phyloP scores from a whole-genome alignment of 1,140 invertebrate genomes.

The Rhopalosiphum padi region DNA sequence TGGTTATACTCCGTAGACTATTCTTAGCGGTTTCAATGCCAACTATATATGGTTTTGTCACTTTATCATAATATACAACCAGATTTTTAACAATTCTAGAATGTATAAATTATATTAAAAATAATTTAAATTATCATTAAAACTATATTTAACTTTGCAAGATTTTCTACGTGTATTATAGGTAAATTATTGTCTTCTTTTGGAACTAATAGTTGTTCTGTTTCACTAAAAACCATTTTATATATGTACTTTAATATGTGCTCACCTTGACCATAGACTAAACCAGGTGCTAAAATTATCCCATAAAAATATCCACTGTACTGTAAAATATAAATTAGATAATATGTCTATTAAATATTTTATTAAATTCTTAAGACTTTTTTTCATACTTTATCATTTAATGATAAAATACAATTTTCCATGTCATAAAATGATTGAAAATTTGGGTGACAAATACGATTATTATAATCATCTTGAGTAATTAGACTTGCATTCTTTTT shows the following conservation, averaged over 20 bases:
- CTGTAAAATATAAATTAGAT: not conserved
- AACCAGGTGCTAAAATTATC: constrained; percentile 32
- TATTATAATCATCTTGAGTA: constrained; percentile 40
- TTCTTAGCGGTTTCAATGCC: constrained; percentile 37
- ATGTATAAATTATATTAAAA: not conserved
- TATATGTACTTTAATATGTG: constrained; percentile 36
- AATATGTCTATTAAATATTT: not conserved
- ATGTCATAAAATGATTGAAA: constrained; percentile 22
- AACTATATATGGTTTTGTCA: constrained; percentile 12
- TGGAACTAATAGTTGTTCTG: constrained; percentile 37
- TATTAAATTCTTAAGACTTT: not conserved
- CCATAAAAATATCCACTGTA: constrained; percentile 44
- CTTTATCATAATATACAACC: constrained; percentile 27
- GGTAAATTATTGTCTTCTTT: constrained; percentile 39
- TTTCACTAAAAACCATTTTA: not conserved
- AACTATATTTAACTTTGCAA: constrained; percentile 25
- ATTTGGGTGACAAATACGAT: constrained; percentile 47
- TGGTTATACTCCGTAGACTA: constrained; percentile 48
- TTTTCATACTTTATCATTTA: constrained; percentile 27
- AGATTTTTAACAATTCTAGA: constrained; percentile 54
- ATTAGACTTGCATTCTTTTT: not conserved
- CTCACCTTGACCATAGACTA: constrained; percentile 50
- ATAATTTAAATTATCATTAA: not conserved
- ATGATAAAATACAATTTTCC: constrained; percentile 36
- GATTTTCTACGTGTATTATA: constrained; percentile 51